phyloP scores from a whole-genome alignment of 1,140 invertebrate species.

The Apis cerana region DNA sequence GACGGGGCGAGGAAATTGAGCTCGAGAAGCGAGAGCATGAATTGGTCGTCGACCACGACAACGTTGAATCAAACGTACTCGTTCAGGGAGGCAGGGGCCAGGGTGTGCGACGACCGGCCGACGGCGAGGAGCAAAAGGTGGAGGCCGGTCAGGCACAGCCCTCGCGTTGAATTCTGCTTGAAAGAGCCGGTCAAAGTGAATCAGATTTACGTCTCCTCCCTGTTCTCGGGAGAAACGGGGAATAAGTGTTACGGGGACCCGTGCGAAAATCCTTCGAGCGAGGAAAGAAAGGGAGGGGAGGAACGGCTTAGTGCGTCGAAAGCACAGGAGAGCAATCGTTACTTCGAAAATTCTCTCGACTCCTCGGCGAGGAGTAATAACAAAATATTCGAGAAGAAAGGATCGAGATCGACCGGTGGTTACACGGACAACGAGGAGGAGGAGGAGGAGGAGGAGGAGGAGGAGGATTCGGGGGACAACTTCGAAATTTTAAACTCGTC shows the following conservation, averaged over 20 bases:
- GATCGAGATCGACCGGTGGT: background rate
- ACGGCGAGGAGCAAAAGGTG: background rate
- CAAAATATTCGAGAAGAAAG: background rate
- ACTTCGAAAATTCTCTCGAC: too few species aligned
- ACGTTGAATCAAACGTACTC: conserved; percentile 69
- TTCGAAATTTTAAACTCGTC: too few species aligned
- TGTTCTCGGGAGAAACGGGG: background rate
- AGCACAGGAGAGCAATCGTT: too few species aligned
- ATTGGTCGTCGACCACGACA: background rate
- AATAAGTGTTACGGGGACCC: too few species aligned
- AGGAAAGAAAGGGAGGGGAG: too few species aligned
- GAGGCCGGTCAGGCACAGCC: conserved; percentile 55
- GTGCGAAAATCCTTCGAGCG: too few species aligned
- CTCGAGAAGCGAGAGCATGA: background rate
- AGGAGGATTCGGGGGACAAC: too few species aligned
- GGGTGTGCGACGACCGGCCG: conserved; percentile 5
- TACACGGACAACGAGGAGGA: too few species aligned
- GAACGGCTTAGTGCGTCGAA: too few species aligned
- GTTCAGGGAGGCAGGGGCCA: conserved; percentile 52
- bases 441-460: too few species aligned
- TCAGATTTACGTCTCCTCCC: background rate
- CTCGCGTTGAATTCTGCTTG: conserved; percentile 50
- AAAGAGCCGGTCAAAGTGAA: conserved; percentile 3
- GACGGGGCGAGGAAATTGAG: background rate
- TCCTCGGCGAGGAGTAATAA: background rate